These are phyloP conservation scores for Acleris sparsana DNA, from an alignment of 2,888 invertebrate species.

Conservation along the genomic window DNA sequence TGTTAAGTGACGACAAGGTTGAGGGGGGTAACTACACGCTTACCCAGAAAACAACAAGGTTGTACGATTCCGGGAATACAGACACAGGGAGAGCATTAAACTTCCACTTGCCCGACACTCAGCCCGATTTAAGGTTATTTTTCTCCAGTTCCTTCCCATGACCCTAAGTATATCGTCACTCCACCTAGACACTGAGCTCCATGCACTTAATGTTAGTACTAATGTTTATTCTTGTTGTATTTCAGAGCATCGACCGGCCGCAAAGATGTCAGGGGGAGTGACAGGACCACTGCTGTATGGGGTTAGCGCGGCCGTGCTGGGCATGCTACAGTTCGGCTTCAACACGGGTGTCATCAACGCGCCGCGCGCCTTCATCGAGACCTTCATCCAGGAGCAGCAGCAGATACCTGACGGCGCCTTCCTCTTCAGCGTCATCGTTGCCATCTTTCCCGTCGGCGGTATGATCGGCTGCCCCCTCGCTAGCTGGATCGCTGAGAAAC, in stretches of 20 bases:
- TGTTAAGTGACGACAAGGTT: too few species aligned
- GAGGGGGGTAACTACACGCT: too few species aligned
- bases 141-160: too few species aligned
- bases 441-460: slow-evolving; percentile 90
- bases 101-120: too few species aligned
- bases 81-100: too few species aligned
- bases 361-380: slow-evolving; percentile 85
- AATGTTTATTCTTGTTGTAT: slow-evolving; percentile 32
- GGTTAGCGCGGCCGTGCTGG: slow-evolving; percentile 86
- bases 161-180: too few species aligned
- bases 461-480: slow-evolving; percentile 90
- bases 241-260: slow-evolving; percentile 55
- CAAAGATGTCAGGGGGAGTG: slow-evolving; percentile 74
- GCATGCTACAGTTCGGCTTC: slow-evolving; percentile 89
- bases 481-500: slow-evolving; percentile 88
- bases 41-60: too few species aligned
- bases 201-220: not conserved
- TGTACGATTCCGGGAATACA: too few species aligned
- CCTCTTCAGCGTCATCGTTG: slow-evolving; percentile 86
- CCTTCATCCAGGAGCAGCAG: slow-evolving; percentile 83
- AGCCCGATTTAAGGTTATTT: too few species aligned
- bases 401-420: slow-evolving; percentile 77
- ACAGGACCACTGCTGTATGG: slow-evolving; percentile 86
- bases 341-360: slow-evolving; percentile 89
- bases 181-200: not conserved